These are phyloP conservation scores for Python bivittatus DNA, from an alignment of 2,113 vertebrate genomes.

Conservation along the genomic window DNA sequence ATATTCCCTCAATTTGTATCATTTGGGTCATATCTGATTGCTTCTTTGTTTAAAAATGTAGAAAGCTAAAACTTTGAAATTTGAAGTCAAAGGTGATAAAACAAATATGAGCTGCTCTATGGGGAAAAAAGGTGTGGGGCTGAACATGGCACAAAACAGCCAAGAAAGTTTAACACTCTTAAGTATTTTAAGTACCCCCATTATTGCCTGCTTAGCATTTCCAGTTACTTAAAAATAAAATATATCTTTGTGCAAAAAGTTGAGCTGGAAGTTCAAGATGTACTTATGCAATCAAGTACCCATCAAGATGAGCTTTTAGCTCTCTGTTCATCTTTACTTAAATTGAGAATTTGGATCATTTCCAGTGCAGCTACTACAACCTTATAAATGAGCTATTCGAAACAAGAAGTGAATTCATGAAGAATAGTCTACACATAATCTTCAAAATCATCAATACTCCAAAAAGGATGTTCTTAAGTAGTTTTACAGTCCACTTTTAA, in stretches of 20 bases:
- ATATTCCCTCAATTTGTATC: too few relatives aligned
- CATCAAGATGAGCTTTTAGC: background rate
- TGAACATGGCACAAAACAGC: background rate
- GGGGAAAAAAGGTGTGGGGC: too few relatives aligned
- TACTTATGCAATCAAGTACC: background rate
- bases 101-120: background rate
- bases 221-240: slow-evolving; percentile 3
- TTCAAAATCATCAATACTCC: background rate
- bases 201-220: background rate
- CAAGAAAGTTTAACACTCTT: background rate
- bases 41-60: background rate
- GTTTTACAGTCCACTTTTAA: background rate
- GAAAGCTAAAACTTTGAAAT: background rate
- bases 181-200: background rate
- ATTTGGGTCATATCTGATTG: too few relatives aligned
- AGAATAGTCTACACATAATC: background rate
- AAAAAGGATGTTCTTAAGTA: background rate
- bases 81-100: background rate
- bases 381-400: background rate
- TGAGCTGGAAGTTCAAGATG: background rate
- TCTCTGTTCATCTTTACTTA: background rate
- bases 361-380: too few relatives aligned
- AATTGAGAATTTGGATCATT: background rate
- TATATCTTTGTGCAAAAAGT: background rate
- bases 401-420: background rate